Evolutionary conservation across 2,113 vertebrate species (phyloP), one percentile per base, ranked within the genome.

Genomic region (Sinocyclocheilus maitianheensis): DNA sequence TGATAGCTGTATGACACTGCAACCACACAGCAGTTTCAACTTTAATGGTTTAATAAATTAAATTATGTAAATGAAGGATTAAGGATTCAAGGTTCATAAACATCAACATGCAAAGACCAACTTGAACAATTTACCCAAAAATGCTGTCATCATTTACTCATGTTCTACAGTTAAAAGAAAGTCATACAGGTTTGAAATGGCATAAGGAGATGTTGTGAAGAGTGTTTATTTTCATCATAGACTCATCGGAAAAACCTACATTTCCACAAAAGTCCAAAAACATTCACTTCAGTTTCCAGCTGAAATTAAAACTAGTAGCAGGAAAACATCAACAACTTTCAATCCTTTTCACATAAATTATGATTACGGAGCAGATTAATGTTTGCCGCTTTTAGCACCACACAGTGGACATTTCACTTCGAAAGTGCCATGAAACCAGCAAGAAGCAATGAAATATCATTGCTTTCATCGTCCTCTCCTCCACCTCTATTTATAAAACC

Each of bases 401-500:
- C 18, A 8, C 55, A 20, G 55, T 58, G 55, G 55, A 22, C 55
- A 58, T 58, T 58, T 58, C 18, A 8, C 46, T 48, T 48, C 0
- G 46, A 48, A 48, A 48, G 46, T 48, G 46, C 46, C 46, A 48
- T 48, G 2, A 48, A 48, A 48, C 11, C 46, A 48, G 11, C 11
- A 12, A 48, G 46, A 46, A 46, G 43, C 43, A 46, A 46, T 46
- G 1, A 46, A 46, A 46, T 46, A 46, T 46, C 0, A 43, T 43
- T 46, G 12, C 71, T 62, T 71, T 77, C 37, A 89, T 62, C 60
- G 20, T 30, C 2, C 12, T 60, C 30, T 34, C 6, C 11, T 63
- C 13, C 72, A 34, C 81, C 58, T 55, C n/a, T 72, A 46, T 77
- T 83, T 77, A 75, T 63, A 74, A 88, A 71, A 77, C 60, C 43